Evolutionary conservation across 2,888 invertebrate species (phyloP).

Genomic region (Parascotia fuliginaria): DNA sequence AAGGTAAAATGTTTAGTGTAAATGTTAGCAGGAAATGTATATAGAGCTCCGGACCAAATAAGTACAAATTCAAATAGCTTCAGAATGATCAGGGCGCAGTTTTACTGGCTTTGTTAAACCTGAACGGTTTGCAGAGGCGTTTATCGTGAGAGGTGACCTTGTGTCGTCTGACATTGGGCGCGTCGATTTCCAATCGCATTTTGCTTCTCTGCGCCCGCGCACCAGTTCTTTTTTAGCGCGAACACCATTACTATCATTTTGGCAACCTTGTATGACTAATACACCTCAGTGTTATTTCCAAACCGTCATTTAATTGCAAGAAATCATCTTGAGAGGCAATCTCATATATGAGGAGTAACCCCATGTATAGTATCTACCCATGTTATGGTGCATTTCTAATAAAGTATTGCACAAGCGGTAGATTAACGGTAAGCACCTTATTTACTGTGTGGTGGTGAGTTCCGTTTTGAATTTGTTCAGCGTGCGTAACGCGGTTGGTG

Average conservation of each 20-base stretch:
- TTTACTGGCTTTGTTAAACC: constrained; percentile 48
- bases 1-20: constrained; percentile 33
- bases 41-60: constrained; percentile 50
- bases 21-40: constrained; percentile 43
- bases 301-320: constrained; percentile 10
- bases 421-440: constrained; percentile 42
- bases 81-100: constrained; percentile 50
- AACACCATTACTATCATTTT: constrained; percentile 17
- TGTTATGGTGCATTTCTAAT: constrained; percentile 6
- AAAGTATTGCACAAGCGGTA: constrained; percentile 36
- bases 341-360: not conserved
- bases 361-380: constrained; percentile 1
- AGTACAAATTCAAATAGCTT: constrained; percentile 46
- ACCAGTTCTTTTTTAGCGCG: constrained; percentile 27
- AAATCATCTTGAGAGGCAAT: not conserved
- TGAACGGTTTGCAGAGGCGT: constrained; percentile 60
- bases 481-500: constrained; percentile 79
- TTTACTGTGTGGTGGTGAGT: constrained; percentile 48
- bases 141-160: constrained; percentile 77
- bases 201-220: constrained; percentile 61
- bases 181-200: constrained; percentile 69
- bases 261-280: constrained; percentile 14
- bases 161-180: constrained; percentile 73
- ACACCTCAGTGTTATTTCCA: constrained; percentile 11
- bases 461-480: constrained; percentile 66